Base-by-base conservation (phyloP, 1,140 invertebrate genomes). In the Solen grandis region DNA sequence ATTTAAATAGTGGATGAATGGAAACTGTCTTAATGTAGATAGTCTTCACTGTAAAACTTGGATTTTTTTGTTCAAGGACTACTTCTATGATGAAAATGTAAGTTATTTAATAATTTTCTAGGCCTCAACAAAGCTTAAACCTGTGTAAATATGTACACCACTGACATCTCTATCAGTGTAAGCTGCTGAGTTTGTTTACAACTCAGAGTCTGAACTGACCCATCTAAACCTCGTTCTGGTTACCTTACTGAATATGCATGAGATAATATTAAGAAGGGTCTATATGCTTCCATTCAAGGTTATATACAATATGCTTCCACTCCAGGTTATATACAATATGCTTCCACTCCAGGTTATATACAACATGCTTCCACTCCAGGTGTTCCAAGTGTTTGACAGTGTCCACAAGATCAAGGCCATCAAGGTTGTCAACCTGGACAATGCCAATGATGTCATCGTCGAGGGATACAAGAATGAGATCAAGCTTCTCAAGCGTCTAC, bases 401-500 rank as follows among this genome's bases (percentile, higher is more conserved):
- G 55, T 66, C 36, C 69, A 86, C 33, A 88, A 85, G 1, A 82
- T 84, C 35, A 84, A 90, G 60, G 95, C 95, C 0, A 90, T 96
- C 2, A 96, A 96, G 86, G 92, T 93, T 87, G 90, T 92, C 5
- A 80, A 89, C 60, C 77, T 92, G 22, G 79, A 83, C 10, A 87
- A 85, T 73, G 84, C 87, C 8, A 88, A 97, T 91, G 94, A 95
- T 25, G 92, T 94, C 2, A 93, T 95, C 57, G 94, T 95, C 0
- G 93, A 95, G 84, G 96, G 96, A 5, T 99, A 97, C 91, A 93
- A 97, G 36, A 98, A 99, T 91, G 98, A 99, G 94, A 96, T 99
- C 50, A 93, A 95, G 78, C 93, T 99, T 79, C 93, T 99, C n/a
- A 91, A 95, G 62, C 95, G 95, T 88, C 93, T 99, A 46, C 97